Conservation (phyloP, 2,113 vertebrate genomes). For the Xiphophorus hellerii region DNA sequence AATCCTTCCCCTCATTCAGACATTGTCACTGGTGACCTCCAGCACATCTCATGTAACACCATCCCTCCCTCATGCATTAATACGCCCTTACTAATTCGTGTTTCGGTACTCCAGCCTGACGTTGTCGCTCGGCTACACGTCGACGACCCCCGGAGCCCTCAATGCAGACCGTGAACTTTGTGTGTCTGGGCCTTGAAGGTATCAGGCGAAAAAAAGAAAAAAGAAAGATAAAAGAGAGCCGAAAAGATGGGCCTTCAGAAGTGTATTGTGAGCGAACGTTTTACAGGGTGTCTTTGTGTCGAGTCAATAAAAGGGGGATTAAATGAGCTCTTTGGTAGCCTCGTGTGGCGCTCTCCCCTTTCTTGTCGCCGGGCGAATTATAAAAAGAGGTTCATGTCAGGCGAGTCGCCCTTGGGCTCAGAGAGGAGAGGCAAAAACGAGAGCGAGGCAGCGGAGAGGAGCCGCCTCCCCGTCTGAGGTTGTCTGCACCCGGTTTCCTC, state of each 20-base stretch:
- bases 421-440: constrained; percentile 15
- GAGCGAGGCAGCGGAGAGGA: constrained; percentile 32
- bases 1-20: constrained; percentile 5
- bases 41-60: not conserved
- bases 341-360: constrained; percentile 33
- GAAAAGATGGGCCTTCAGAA: constrained; percentile 21
- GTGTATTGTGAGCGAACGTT: constrained; percentile 29
- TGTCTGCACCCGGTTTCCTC: constrained; percentile 6
- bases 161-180: not conserved
- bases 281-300: constrained; percentile 39
- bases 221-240: constrained; percentile 7
- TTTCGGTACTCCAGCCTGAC: constrained; percentile 1
- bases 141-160: not conserved
- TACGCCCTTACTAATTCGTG: not conserved
- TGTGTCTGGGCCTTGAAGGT: constrained; percentile 35
- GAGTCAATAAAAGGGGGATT: constrained; percentile 58
- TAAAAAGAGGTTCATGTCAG: constrained; percentile 47
- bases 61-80: not conserved
- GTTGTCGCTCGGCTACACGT: not conserved
- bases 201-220: not conserved
- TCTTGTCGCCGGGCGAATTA: constrained; percentile 52
- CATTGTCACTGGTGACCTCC: constrained; percentile 18
- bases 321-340: constrained; percentile 50
- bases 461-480: constrained; percentile 25
- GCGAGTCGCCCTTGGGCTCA: constrained; percentile 59